Conservation (phyloP, 2,797 vertebrate genomes). For the Microhierax caerulescens region DNA sequence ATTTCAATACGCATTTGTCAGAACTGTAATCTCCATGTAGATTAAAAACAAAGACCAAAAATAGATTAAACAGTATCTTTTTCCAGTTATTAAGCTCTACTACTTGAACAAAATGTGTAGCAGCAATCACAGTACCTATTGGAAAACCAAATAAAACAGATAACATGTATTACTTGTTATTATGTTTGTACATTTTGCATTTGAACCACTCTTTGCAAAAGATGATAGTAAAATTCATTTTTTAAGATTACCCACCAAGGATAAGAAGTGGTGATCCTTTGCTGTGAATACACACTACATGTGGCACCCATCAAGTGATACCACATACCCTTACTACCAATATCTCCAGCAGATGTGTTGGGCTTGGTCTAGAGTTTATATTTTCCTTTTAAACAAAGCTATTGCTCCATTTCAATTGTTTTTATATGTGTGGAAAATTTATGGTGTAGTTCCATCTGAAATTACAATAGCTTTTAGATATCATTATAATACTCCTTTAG, state of each 20-base stretch:
- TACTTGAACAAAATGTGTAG: neutral
- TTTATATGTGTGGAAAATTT: neutral
- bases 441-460: neutral
- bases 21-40: conserved; percentile 17
- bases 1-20: conserved; percentile 22
- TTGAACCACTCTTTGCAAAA: neutral
- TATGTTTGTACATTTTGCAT: neutral
- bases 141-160: neutral
- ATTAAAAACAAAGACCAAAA: conserved; percentile 38
- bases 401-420: neutral
- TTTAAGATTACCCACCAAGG: neutral
- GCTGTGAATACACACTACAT: neutral
- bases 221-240: neutral
- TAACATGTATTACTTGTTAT: neutral
- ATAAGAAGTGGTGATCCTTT: neutral
- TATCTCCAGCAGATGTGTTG: neutral
- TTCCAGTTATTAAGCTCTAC: neutral
- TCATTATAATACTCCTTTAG: neutral
- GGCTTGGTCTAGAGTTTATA: neutral
- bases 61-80: conserved; percentile 7
- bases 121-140: neutral
- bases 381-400: neutral
- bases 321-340: neutral
- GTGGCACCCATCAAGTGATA: neutral
- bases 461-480: conserved; percentile 5